Evolutionary conservation across 2,888 invertebrate genomes (phyloP).

Genomic region (Epinotia bilunana): DNA sequence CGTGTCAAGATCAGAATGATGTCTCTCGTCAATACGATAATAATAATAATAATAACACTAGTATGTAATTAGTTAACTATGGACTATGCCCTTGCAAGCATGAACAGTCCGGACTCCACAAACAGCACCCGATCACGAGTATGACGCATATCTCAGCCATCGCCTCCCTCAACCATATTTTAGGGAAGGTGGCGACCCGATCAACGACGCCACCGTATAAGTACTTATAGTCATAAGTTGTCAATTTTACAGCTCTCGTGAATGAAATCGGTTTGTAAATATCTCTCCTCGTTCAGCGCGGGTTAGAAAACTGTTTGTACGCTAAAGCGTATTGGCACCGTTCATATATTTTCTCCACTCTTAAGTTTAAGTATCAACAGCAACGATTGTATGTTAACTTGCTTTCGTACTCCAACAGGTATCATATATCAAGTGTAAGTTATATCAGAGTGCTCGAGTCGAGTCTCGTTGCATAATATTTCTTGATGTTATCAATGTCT

Average conservation of each 20-base stretch:
- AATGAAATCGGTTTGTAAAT: not conserved
- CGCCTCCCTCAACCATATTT: no score
- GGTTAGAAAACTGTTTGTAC: not conserved
- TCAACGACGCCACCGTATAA: no score
- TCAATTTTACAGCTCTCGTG: not conserved
- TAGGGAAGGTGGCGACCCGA: no score
- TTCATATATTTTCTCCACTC: constrained; percentile 1
- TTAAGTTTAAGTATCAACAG: not conserved
- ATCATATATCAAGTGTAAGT: constrained; percentile 7
- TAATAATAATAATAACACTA: no score
- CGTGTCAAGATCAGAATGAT: no score
- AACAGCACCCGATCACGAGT: no score
- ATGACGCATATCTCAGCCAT: no score
- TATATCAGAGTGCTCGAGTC: not conserved
- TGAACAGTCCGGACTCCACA: no score
- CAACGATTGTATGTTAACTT: constrained; percentile 13
- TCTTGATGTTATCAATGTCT: constrained; percentile 28
- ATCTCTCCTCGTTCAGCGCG: not conserved
- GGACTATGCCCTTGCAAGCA: no score
- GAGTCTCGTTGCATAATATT: constrained; percentile 2
- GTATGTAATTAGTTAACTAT: no score
- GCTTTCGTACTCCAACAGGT: not conserved
- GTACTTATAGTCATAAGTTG: not conserved
- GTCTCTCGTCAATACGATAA: no score
- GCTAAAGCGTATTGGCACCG: constrained; percentile 1